Evolutionary conservation across 2,888 invertebrate species (phyloP).

Genomic region (Pterostichus madidus): DNA sequence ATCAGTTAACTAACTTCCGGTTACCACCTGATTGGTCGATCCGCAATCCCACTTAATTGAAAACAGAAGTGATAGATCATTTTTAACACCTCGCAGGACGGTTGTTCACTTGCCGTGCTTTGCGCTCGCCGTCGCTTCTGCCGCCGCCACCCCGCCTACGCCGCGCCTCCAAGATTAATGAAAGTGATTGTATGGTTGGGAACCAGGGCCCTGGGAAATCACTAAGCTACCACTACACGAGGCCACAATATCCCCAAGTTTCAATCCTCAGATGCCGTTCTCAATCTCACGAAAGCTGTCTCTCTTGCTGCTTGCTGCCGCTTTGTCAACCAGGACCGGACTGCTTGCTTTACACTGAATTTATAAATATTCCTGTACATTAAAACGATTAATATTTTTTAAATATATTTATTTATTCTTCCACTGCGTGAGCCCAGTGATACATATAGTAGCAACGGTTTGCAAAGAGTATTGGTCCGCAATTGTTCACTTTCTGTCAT

Average conservation of each 20-base stretch:
- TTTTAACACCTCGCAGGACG: conserved; percentile 61
- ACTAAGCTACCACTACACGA: conserved; percentile 66
- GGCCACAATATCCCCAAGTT: conserved; percentile 66
- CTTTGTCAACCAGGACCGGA: conserved; percentile 24
- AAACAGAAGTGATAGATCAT: conserved; percentile 60
- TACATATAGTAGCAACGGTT: no score
- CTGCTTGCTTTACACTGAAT: not conserved
- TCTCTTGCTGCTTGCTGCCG: conserved; percentile 16
- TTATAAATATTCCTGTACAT: not conserved
- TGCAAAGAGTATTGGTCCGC: no score
- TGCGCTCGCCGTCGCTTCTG: not conserved
- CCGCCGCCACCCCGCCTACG: not conserved
- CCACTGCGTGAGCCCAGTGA: no score
- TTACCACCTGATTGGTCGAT: conserved; percentile 48
- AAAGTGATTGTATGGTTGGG: conserved; percentile 64
- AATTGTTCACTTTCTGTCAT: no score
- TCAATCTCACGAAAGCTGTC: conserved; percentile 66
- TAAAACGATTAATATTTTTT: not conserved
- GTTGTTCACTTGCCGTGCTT: not conserved
- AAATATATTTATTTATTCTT: no score
- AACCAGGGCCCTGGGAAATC: conserved; percentile 67
- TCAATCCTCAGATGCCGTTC: conserved; percentile 66
- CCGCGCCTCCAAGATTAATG: conserved; percentile 59
- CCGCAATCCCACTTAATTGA: conserved; percentile 54
- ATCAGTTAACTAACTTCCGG: conserved; percentile 50